These are phyloP conservation scores for Daphoenositta chrysoptera DNA, from an alignment of 2,113 vertebrate species.

Conservation along the genomic window DNA sequence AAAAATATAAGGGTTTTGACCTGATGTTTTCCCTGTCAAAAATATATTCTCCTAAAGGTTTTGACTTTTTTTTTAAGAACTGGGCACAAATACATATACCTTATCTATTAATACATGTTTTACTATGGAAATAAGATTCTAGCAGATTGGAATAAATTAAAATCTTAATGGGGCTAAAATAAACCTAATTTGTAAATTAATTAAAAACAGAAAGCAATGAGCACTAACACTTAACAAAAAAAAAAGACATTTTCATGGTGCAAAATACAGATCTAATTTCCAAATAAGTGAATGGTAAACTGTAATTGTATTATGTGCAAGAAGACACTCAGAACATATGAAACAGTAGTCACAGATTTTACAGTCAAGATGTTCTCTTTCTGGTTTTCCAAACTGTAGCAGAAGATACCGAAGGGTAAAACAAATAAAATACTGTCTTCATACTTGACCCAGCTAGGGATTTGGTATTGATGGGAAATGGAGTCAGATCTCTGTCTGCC, in stretches of 20 bases:
- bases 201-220: conserved; percentile 12
- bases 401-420: not conserved
- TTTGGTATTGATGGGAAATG: not conserved
- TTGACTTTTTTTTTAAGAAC: not conserved
- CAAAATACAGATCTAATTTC: conserved; percentile 34
- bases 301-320: not conserved
- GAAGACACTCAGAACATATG: not conserved
- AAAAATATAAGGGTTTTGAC: not conserved
- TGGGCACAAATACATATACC: not conserved
- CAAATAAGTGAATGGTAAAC: conserved; percentile 9
- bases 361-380: conserved; percentile 34
- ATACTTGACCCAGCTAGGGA: not conserved
- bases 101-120: not conserved
- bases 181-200: conserved; percentile 27
- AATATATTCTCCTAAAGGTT: not conserved
- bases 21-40: not conserved
- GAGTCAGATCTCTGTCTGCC: not conserved
- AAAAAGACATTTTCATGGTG: not conserved
- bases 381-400: not conserved
- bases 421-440: not conserved
- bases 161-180: not conserved
- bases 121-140: not conserved
- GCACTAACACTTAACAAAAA: not conserved
- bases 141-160: conserved; percentile 23
- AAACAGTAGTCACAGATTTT: conserved; percentile 16